Evolutionary conservation across 92 coral and sea anemone species (phyloP).

Genomic region (Phenganax stokvisi): DNA sequence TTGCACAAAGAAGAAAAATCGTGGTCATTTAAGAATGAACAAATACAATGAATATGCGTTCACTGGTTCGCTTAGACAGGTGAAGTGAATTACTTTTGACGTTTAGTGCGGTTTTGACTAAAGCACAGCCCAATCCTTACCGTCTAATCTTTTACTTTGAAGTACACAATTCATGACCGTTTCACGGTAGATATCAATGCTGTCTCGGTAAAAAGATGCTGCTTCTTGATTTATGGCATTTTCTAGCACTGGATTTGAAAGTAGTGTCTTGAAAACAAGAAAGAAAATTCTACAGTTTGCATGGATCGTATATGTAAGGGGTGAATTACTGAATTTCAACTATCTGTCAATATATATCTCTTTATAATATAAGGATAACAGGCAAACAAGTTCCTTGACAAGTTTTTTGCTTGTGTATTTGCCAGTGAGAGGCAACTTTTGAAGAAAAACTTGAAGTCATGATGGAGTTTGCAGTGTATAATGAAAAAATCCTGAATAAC

Average conservation of each 20-base stretch:
- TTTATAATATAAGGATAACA: no score
- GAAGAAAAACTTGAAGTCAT: not conserved
- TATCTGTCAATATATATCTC: no score
- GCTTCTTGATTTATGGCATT: slow-evolving; percentile 74
- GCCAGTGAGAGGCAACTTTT: no score
- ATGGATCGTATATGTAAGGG: not conserved
- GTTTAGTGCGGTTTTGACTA: not conserved
- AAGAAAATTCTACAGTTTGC: not conserved
- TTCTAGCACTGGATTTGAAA: slow-evolving; percentile 73
- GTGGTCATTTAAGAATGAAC: not conserved
- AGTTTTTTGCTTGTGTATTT: no score
- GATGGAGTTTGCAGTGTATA: not conserved
- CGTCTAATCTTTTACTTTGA: slow-evolving; percentile 85
- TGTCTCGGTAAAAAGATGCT: slow-evolving; percentile 55
- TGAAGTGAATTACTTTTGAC: not conserved
- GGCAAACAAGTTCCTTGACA: no score
- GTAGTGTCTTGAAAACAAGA: slow-evolving; percentile 50
- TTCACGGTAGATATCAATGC: slow-evolving; percentile 61
- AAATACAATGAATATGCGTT: not conserved
- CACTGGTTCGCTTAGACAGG: not conserved
- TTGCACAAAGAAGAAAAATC: slow-evolving; percentile 23
- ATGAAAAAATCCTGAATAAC: not conserved
- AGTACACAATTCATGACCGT: slow-evolving; percentile 79
- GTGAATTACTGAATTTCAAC: no score
- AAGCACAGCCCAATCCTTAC: slow-evolving; percentile 37